A percentile compares a stretch with the other conserved stretches of the same genome.
phyloP scores from a whole-genome alignment of 2,113 vertebrate genomes.

The Alosa alosa region DNA sequence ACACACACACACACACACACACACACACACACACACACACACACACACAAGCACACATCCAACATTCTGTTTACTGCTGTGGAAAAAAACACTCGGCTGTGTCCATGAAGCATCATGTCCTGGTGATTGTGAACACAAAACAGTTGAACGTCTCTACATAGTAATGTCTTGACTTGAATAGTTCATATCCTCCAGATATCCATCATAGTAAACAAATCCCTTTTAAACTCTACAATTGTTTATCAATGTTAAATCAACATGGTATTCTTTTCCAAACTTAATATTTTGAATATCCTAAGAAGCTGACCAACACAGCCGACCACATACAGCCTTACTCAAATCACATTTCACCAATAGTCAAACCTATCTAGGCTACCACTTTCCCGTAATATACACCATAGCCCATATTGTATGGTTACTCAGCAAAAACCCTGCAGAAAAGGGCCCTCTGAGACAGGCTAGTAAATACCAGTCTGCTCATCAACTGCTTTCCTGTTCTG shows the following conservation, averaged over 20 bases:
- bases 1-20: no score
- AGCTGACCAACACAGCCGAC: neutral
- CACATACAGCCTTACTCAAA: neutral
- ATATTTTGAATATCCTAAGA: neutral
- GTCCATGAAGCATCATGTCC: neutral
- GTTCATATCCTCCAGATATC: neutral
- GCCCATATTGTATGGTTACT: neutral
- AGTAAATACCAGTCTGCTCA: slow-evolving; percentile 23
- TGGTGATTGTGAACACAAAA: neutral
- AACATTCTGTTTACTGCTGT: slow-evolving; percentile 2
- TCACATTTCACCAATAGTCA: neutral
- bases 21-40: no score
- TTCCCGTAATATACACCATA: neutral
- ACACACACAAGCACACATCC: neutral
- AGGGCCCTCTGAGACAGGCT: neutral
- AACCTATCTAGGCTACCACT: neutral
- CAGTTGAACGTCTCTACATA: neutral
- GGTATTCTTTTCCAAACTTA: neutral
- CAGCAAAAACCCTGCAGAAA: neutral
- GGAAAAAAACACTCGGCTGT: slow-evolving; percentile 7
- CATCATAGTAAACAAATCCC: neutral
- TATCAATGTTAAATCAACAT: neutral
- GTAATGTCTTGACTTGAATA: neutral
- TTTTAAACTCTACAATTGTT: neutral
- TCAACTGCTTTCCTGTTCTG: neutral